A percentile compares a stretch with the other conserved stretches of the same genome.
Evolutionary conservation across 2,888 invertebrate genomes (phyloP).

Genomic region (Philonicus albiceps): DNA sequence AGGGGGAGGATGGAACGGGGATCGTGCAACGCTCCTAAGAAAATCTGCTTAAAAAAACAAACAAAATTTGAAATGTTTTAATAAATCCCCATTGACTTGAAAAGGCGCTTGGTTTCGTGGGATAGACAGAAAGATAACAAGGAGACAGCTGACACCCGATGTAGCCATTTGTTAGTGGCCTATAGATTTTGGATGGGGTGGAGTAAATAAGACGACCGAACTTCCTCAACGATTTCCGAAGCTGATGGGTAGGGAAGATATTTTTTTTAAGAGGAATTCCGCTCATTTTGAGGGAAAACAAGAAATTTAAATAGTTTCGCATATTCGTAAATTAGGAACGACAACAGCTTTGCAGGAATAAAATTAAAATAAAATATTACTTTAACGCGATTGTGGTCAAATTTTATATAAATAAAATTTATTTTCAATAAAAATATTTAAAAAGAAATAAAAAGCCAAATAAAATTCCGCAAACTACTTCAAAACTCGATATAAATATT

Average conservation of each 20-base stretch:
- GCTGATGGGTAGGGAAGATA: background rate
- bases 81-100: background rate
- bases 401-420: no score
- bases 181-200: background rate
- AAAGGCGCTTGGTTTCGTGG: background rate
- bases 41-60: conserved; percentile 18
- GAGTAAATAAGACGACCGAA: background rate
- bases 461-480: no score
- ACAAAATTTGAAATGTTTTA: conserved; percentile 27
- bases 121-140: conserved; percentile 6
- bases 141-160: conserved; percentile 17
- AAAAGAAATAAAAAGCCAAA: no score
- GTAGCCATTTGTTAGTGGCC: background rate
- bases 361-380: no score
- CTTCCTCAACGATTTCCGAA: background rate
- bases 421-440: no score
- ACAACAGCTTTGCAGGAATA: background rate
- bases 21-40: background rate
- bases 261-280: background rate
- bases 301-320: background rate
- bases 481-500: no score
- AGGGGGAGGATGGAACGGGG: background rate
- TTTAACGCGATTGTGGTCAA: no score
- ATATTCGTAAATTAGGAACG: background rate
- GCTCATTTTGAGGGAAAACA: background rate